phyloP scores from a whole-genome alignment of 2,113 vertebrate species.

The Tor tambroides region DNA sequence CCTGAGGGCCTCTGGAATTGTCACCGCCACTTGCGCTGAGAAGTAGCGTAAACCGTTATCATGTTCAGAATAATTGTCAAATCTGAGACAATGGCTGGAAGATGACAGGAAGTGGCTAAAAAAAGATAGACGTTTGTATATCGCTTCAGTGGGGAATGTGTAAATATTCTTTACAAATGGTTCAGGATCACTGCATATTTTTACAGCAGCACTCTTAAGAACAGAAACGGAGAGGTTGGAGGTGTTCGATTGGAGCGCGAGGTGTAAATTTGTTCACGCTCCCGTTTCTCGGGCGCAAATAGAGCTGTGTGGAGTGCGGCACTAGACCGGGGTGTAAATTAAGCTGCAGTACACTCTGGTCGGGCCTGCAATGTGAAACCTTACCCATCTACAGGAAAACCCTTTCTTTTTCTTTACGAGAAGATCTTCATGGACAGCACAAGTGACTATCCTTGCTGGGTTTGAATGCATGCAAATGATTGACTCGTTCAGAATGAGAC shows the following conservation, averaged over 20 bases:
- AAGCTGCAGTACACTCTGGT: slow-evolving; percentile 68
- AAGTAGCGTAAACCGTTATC: slow-evolving; percentile 71
- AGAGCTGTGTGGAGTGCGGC: slow-evolving; percentile 51
- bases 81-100: neutral
- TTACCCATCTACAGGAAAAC: slow-evolving; percentile 36
- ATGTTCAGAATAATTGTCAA: slow-evolving; percentile 62
- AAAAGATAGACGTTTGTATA: slow-evolving; percentile 51
- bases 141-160: slow-evolving; percentile 60
- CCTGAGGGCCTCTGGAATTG: slow-evolving; percentile 59
- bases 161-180: slow-evolving; percentile 62
- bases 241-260: slow-evolving; percentile 59
- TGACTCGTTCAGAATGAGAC: slow-evolving; percentile 14
- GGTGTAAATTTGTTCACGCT: slow-evolving; percentile 76
- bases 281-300: slow-evolving; percentile 68
- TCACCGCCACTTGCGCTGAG: slow-evolving; percentile 68
- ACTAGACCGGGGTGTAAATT: slow-evolving; percentile 74
- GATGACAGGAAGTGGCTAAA: neutral
- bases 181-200: slow-evolving; percentile 71
- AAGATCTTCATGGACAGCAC: slow-evolving; percentile 19
- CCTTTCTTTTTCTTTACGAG: slow-evolving; percentile 18
- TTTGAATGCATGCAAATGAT: slow-evolving; percentile 27
- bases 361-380: slow-evolving; percentile 67
- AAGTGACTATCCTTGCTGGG: neutral
- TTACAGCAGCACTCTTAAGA: slow-evolving; percentile 59
- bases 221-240: slow-evolving; percentile 53